Conservation (phyloP, 2,888 invertebrate genomes). For the Rhagonycha lutea region DNA sequence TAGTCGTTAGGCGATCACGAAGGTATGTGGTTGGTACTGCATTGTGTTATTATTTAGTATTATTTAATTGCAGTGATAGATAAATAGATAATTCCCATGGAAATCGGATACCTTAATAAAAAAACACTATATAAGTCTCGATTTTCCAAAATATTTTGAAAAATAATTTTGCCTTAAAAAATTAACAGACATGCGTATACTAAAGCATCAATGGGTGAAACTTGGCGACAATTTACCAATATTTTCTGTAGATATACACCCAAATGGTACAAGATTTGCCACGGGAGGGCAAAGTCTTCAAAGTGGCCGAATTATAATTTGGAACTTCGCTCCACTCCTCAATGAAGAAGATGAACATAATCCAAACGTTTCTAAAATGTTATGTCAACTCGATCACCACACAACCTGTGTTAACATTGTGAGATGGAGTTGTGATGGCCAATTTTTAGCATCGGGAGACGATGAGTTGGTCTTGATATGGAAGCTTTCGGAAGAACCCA, state of each 20-base stretch:
- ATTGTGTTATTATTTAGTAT: too few relatives aligned
- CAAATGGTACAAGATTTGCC: conserved; percentile 91
- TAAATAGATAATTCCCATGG: too few relatives aligned
- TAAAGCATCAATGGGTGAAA: not conserved
- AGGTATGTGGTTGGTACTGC: too few relatives aligned
- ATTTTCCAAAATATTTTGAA: too few relatives aligned
- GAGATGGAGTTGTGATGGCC: conserved; percentile 90
- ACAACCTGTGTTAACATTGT: conserved; percentile 96
- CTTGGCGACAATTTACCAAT: conserved; percentile 81
- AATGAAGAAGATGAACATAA: conserved; percentile 79
- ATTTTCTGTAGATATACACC: conserved; percentile 96
- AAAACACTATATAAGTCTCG: too few relatives aligned
- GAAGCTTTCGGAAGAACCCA: conserved; percentile 68
- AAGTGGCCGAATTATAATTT: conserved; percentile 90
- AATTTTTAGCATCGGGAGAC: conserved; percentile 88
- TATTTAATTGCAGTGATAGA: too few relatives aligned
- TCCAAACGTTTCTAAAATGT: conserved; percentile 84
- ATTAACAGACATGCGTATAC: not conserved
- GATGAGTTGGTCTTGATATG: conserved; percentile 97
- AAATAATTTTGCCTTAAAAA: too few relatives aligned
- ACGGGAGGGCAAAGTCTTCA: conserved; percentile 92
- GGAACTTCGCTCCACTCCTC: conserved; percentile 90
- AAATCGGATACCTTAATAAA: too few relatives aligned
- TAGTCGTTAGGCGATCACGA: too few relatives aligned
- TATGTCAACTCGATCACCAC: conserved; percentile 97